phyloP scores from a whole-genome alignment of 2,797 vertebrate species.

The Hippocampus kuda region DNA sequence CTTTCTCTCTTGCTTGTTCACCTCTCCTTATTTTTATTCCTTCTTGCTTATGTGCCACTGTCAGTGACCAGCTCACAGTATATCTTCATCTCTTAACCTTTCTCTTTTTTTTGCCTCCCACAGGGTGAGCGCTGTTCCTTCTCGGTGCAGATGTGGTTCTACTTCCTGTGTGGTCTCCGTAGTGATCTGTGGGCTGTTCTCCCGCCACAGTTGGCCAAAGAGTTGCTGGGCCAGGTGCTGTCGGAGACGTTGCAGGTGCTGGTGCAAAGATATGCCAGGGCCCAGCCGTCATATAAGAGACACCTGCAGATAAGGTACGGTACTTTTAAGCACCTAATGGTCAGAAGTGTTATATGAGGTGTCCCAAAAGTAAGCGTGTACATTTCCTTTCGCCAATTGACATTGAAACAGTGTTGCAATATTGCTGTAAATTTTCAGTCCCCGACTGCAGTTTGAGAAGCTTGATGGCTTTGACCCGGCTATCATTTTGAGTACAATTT shows the following conservation, averaged over 20 bases:
- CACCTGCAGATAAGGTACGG: constrained; percentile 86
- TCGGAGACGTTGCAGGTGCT: constrained; percentile 76
- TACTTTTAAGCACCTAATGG: too few relatives aligned
- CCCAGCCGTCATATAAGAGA: constrained; percentile 78
- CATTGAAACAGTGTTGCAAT: too few relatives aligned
- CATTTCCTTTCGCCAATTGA: too few relatives aligned
- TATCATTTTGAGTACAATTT: too few relatives aligned
- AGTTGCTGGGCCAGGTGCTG: constrained; percentile 77
- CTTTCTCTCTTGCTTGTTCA: constrained; percentile 22
- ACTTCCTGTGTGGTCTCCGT: constrained; percentile 82
- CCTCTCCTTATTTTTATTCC: constrained; percentile 26
- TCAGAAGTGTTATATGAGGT: background rate
- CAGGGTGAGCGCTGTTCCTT: constrained; percentile 97
- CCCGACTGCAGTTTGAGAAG: too few relatives aligned
- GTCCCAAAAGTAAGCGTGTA: too few relatives aligned
- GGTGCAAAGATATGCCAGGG: constrained; percentile 78
- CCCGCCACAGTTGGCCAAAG: constrained; percentile 70
- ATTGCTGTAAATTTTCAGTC: too few relatives aligned
- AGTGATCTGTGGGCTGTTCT: constrained; percentile 83
- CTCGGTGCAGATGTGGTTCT: constrained; percentile 97
- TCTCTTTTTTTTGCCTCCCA: constrained; percentile 25
- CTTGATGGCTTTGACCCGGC: too few relatives aligned
- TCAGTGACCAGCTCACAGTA: constrained; percentile 35
- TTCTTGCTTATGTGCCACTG: constrained; percentile 23
- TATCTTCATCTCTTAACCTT: constrained; percentile 30